Evolutionary conservation across 2,888 invertebrate species (phyloP).

Genomic region (Netelia fuscicornis): DNA sequence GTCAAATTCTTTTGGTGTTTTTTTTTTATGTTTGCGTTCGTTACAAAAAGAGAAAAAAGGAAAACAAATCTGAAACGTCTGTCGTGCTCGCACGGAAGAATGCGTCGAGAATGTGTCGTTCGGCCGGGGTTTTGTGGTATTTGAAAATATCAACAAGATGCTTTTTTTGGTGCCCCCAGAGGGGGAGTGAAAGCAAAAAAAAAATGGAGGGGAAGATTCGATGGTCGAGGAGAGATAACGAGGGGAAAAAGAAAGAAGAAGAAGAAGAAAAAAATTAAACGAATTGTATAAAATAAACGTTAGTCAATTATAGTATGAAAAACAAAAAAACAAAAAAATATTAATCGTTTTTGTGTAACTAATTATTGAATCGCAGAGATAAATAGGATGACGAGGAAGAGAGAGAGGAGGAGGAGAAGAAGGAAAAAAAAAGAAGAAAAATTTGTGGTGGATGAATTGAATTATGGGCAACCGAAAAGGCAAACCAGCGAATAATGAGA

Average conservation of each 20-base stretch:
- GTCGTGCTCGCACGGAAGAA: conserved; percentile 58
- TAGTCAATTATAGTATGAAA: conserved; percentile 82
- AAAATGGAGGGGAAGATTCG: conserved; percentile 49
- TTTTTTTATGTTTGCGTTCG: conserved; percentile 69
- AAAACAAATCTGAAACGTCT: conserved; percentile 12
- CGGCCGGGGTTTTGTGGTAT: conserved; percentile 17
- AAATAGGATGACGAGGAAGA: conserved; percentile 57
- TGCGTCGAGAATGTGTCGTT: conserved; percentile 64
- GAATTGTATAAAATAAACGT: conserved; percentile 81
- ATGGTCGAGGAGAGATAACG: conserved; percentile 56
- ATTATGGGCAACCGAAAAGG: conserved; percentile 83
- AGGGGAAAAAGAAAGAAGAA: conserved; percentile 59
- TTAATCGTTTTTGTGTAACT: conserved; percentile 82
- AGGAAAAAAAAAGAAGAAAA: conserved; percentile 65
- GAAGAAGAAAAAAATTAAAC: conserved; percentile 69
- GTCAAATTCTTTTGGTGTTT: conserved; percentile 67
- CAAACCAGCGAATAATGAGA: conserved; percentile 27
- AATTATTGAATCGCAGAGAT: conserved; percentile 75
- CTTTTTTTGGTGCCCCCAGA: not conserved
- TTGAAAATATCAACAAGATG: conserved; percentile 39
- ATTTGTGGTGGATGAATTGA: conserved; percentile 74
- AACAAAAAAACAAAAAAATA: conserved; percentile 64
- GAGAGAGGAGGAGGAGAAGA: conserved; percentile 57
- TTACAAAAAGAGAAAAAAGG: conserved; percentile 25
- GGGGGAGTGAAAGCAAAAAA: not conserved